Conservation (phyloP, 2,888 invertebrate species). For the Rotaria sp. region DNA sequence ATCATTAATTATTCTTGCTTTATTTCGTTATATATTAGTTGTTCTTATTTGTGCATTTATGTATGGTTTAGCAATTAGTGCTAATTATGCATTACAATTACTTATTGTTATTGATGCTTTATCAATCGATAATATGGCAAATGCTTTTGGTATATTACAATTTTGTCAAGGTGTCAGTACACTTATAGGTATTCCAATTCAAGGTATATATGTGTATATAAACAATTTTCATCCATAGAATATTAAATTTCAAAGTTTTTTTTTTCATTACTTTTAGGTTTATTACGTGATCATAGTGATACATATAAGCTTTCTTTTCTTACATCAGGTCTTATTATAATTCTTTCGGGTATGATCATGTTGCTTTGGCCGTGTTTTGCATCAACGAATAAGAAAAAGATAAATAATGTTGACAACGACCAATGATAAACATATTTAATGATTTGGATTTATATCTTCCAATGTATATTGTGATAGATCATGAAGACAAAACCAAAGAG, state of each 20-base stretch:
- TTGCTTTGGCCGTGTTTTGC: neutral
- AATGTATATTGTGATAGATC: neutral
- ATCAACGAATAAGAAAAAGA: neutral
- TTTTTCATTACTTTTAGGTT: neutral
- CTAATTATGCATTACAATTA: neutral
- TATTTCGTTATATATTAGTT: neutral
- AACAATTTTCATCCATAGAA: too few relatives aligned
- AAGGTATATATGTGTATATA: neutral
- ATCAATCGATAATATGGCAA: neutral
- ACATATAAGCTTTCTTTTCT: constrained; percentile 6
- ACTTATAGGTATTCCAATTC: neutral
- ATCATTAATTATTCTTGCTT: neutral
- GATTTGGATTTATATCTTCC: neutral
- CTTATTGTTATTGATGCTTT: neutral
- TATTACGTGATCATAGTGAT: neutral
- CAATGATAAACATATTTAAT: neutral
- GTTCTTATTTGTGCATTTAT: neutral
- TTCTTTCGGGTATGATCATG: neutral
- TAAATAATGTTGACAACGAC: neutral
- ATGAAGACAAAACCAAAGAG: neutral
- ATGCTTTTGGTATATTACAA: neutral
- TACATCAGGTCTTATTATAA: neutral
- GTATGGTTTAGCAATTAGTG: neutral
- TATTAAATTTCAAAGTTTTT: neutral
- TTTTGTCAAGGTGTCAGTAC: neutral